phyloP scores from a whole-genome alignment of 2,888 invertebrate genomes.

The Elmis aenea region DNA sequence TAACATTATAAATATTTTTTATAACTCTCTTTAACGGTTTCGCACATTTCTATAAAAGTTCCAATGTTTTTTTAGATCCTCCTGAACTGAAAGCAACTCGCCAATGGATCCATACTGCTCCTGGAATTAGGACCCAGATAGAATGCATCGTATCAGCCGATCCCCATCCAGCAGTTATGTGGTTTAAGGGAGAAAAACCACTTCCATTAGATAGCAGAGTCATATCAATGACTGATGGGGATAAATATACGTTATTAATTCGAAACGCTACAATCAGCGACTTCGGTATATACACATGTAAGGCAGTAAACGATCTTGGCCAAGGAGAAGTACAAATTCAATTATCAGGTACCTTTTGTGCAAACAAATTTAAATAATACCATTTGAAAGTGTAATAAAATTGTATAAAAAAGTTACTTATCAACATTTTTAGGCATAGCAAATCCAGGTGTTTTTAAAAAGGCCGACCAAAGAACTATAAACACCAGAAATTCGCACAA shows the following conservation, averaged over 20 bases:
- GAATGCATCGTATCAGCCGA: constrained; percentile 65
- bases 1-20: too few species aligned
- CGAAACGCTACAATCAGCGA: constrained; percentile 63
- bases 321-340: constrained; percentile 66
- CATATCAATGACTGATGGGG: constrained; percentile 45
- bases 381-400: background rate
- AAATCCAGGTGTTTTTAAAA: constrained; percentile 65
- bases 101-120: constrained; percentile 69
- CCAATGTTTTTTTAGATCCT: constrained; percentile 63
- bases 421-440: constrained; percentile 53
- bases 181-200: constrained; percentile 61
- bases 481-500: constrained; percentile 57
- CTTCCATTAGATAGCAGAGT: constrained; percentile 48
- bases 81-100: constrained; percentile 64
- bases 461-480: constrained; percentile 47
- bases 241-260: constrained; percentile 62
- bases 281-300: constrained; percentile 73
- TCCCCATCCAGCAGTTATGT: constrained; percentile 64
- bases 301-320: constrained; percentile 70
- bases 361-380: background rate
- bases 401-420: background rate
- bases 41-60: too few species aligned
- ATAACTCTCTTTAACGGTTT: too few species aligned
- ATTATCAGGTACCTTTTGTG: constrained; percentile 56
- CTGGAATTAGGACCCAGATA: constrained; percentile 64